phyloP scores from a whole-genome alignment of 2,797 vertebrate species.

The Siniperca undulata region DNA sequence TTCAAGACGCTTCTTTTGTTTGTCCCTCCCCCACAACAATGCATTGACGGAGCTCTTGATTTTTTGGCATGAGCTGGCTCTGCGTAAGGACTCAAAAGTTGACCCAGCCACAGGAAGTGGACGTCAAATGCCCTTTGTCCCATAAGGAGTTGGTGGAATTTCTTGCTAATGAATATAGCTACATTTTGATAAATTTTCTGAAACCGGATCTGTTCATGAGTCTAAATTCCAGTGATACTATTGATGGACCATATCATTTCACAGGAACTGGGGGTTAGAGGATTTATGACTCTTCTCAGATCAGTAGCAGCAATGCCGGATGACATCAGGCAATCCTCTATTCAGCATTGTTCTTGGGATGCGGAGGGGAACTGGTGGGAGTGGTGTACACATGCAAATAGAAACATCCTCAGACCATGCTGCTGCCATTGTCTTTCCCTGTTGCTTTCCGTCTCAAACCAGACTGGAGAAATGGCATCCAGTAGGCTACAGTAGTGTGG shows the following conservation, averaged over 20 bases:
- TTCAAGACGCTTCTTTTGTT: slow-evolving; percentile 63
- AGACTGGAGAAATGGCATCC: slow-evolving; percentile 31
- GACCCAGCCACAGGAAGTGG: slow-evolving; percentile 44
- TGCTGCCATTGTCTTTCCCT: slow-evolving; percentile 52
- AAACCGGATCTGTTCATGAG: slow-evolving; percentile 13
- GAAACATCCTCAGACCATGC: slow-evolving; percentile 60
- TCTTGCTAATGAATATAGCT: neutral
- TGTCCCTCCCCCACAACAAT: slow-evolving; percentile 52
- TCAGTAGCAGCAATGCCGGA: slow-evolving; percentile 64
- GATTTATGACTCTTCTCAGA: slow-evolving; percentile 62
- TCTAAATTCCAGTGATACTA: slow-evolving; percentile 17
- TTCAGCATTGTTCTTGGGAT: slow-evolving; percentile 75
- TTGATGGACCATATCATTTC: slow-evolving; percentile 23
- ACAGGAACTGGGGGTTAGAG: slow-evolving; percentile 56
- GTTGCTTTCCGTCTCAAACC: slow-evolving; percentile 33
- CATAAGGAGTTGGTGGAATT: neutral
- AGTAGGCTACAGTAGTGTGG: slow-evolving; percentile 13
- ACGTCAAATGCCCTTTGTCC: slow-evolving; percentile 39
- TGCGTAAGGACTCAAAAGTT: slow-evolving; percentile 20
- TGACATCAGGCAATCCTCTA: slow-evolving; percentile 78
- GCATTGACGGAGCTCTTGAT: slow-evolving; percentile 36
- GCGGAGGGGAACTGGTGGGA: slow-evolving; percentile 55
- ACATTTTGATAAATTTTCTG: slow-evolving; percentile 11
- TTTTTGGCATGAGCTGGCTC: slow-evolving; percentile 15
- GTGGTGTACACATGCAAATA: slow-evolving; percentile 63